Base-by-base conservation (phyloP, 1,140 invertebrate genomes). In the Luehdorfia chinensis region DNA sequence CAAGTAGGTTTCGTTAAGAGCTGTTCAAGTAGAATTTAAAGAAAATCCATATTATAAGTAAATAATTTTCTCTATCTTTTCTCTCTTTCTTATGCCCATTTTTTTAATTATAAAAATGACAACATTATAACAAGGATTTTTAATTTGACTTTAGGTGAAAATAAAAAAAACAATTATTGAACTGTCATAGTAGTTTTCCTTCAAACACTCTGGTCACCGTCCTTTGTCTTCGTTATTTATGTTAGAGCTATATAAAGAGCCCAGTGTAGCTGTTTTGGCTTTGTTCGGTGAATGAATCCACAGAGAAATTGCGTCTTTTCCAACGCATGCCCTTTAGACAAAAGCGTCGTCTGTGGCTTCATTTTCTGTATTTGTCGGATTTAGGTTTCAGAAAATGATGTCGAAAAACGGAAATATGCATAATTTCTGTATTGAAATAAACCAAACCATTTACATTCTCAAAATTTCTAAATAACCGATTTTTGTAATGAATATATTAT, bases 141-240 rank as follows among this genome's bases (percentile, higher is more conserved):
- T n/a, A n/a, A n/a, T n/a, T n/a, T n/a, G n/a, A n/a, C n/a, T n/a
- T n/a, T n/a, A n/a, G n/a, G n/a, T n/a, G 9, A 21, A 37, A 23
- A 37, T 37, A 16, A 19, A 37, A 37, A 9, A 15, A 15, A 9
- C 4, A 23, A 21, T 23, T n/a, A n/a, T 23, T 6, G 34, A 15
- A 19, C 12, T 37, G 15, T 21, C 18, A 37, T 18, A 16, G 34
- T 9, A n/a, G 18, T 19, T 21, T 37, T 37, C 34, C 34, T 37
- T 21, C 6, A 37, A 37, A 37, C 34, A 11, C n/a, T 5, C 34
- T 21, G 34, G 34, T 37, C 34, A 37, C 15, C 5, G 34, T 37
- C 34, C 18, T 37, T 37, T 37, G 34, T 21, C 16, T 37, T 37
- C n/a, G n/a, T 3, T 37, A 37, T 37, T 37, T 37, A 37, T 37